Percentiles rank a stretch among this genome's conserved stretches.
Evolutionary conservation across 2,113 vertebrate species (phyloP).

Genomic region (Clarias macrocephalus): DNA sequence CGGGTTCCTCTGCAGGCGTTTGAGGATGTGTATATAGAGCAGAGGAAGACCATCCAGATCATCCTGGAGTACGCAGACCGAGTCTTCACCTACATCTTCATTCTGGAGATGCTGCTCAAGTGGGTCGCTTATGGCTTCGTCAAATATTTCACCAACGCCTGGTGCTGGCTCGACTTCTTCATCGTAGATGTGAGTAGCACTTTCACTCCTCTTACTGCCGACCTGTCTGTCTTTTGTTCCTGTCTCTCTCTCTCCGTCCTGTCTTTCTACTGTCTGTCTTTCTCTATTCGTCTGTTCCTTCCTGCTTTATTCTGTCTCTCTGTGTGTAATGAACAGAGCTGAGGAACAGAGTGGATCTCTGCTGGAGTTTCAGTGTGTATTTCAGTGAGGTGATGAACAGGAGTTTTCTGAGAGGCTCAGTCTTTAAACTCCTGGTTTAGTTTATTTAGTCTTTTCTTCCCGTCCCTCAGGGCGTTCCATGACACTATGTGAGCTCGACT

Average conservation of each 20-base stretch:
- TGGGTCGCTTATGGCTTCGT: constrained; percentile 97
- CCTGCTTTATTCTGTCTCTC: neutral
- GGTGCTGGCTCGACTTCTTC: constrained; percentile 99
- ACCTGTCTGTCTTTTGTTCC: neutral
- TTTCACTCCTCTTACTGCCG: neutral
- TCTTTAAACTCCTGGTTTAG: neutral
- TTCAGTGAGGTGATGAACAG: neutral
- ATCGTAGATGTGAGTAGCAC: constrained; percentile 90
- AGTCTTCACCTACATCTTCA: constrained; percentile 98
- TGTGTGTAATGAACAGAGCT: neutral
- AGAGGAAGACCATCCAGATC: constrained; percentile 90
- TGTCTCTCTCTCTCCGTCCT: neutral
- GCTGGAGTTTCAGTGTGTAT: neutral
- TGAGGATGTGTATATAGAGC: constrained; percentile 97
- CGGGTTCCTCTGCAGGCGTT: constrained; percentile 79
- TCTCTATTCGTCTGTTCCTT: neutral
- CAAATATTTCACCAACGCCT: constrained; percentile 98
- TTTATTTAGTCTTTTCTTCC: neutral
- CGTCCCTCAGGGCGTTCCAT: neutral
- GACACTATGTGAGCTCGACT: too few species aligned
- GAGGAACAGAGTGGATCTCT: constrained; percentile 6
- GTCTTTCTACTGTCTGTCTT: neutral
- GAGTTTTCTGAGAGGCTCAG: neutral
- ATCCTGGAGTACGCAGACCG: constrained; percentile 93
- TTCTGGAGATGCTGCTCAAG: constrained; percentile 98